Evolutionary conservation across 2,888 invertebrate species (phyloP).

Genomic region (Drosophila subsilvestris): DNA sequence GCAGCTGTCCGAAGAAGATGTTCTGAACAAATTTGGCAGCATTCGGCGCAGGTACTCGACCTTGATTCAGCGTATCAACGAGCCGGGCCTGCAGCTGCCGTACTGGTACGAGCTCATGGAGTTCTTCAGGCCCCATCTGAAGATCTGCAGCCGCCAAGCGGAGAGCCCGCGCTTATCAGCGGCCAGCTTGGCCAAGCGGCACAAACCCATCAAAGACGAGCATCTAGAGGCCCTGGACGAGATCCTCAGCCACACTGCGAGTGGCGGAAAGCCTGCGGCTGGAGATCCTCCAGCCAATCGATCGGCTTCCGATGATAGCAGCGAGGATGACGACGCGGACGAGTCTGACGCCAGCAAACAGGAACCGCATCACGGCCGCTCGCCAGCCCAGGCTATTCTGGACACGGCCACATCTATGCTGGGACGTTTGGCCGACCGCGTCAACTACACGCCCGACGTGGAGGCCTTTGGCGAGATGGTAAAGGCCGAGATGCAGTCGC

Average conservation of each 20-base stretch:
- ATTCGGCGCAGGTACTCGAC: neutral
- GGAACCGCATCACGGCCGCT: neutral
- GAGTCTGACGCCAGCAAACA: neutral
- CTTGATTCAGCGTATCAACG: neutral
- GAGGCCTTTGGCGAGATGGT: slow-evolving; percentile 10
- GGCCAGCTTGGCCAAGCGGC: neutral
- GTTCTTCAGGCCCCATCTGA: neutral
- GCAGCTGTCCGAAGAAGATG: neutral
- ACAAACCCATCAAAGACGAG: neutral
- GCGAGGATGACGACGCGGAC: neutral
- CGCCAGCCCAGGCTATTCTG: neutral
- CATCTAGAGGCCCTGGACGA: neutral
- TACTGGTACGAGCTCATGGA: slow-evolving; percentile 6
- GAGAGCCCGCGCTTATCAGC: neutral
- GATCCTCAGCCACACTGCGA: neutral
- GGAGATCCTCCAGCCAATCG: neutral
- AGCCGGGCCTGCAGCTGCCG: neutral
- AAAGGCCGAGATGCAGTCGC: slow-evolving; percentile 4
- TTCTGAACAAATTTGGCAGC: neutral
- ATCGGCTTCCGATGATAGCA: neutral
- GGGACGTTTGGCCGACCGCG: neutral
- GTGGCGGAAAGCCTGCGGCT: neutral
- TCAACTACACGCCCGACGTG: neutral
- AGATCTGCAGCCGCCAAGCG: no score
- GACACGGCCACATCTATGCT: neutral